Conservation (phyloP, 2,113 vertebrate genomes). For the Chiloscyllium plagiosum region DNA sequence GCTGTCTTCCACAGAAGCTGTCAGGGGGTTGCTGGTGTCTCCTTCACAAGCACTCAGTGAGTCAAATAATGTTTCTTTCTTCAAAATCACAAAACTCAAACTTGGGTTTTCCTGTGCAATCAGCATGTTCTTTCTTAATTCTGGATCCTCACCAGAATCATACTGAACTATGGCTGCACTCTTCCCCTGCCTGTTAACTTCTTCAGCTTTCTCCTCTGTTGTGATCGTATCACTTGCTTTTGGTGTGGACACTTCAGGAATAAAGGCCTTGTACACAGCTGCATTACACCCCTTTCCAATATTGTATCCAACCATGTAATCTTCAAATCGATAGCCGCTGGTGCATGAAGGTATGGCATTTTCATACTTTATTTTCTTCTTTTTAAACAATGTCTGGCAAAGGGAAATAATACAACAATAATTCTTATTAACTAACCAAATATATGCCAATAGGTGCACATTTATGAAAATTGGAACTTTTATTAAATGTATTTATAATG, state of each 20-base stretch:
- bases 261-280: slow-evolving; percentile 73
- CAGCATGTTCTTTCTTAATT: neutral
- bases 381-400: slow-evolving; percentile 66
- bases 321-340: slow-evolving; percentile 77
- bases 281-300: slow-evolving; percentile 84
- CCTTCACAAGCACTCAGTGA: neutral
- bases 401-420: neutral
- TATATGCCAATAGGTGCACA: neutral
- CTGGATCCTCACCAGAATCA: slow-evolving; percentile 38
- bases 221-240: neutral
- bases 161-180: slow-evolving; percentile 40
- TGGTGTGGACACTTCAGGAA: slow-evolving; percentile 37
- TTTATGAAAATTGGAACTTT: neutral
- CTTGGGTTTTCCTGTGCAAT: neutral
- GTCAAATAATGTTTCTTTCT: neutral
- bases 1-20: neutral
- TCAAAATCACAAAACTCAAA: neutral
- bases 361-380: slow-evolving; percentile 63
- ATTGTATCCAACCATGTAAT: slow-evolving; percentile 75
- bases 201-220: slow-evolving; percentile 37
- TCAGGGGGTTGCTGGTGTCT: slow-evolving; percentile 50
- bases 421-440: neutral
- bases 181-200: slow-evolving; percentile 38
- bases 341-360: slow-evolving; percentile 54
- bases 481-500: neutral